Base-by-base conservation (phyloP, 2,888 invertebrate species). In the Pristionchus entomophagus region DNA sequence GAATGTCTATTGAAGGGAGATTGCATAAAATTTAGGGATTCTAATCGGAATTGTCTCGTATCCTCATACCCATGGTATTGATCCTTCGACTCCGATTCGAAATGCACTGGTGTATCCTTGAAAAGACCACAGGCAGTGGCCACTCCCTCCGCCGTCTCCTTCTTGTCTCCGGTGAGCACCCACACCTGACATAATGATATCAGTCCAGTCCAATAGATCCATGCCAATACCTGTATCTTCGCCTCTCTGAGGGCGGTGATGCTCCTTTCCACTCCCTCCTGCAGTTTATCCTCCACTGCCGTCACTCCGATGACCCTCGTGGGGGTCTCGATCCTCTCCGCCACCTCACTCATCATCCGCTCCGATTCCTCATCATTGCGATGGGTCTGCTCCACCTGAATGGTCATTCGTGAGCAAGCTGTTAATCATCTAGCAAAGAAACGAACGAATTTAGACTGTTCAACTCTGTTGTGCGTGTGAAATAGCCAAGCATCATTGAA, bases 141-240 rank as follows among this genome's bases (percentile, higher is more conserved):
- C 88, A 98, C 96, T 94, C 98, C 98, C 92, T 98, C 96, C 85
- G 98, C 98, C 0, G 98, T 98, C 95, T 98, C 98, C 78, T 97
- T 97, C 94, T 98, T 98, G 94, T 98, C 98, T 56, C 96, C 98
- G 0, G 82, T 82, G 14, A 82, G 82, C 38, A 82, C 45, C 82
- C 82, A 82, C 59, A 82, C 78, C 78, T 80, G 29, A 0, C 12
- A 78, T 3, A 65, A 45, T 45, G 45, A 45, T 45, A 10, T 45
- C 45, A 10, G 45, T 6, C 6, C 14, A 45, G 8, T 45, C 8
- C 45, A 45, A 45, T 6, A 45, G 6, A 45, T 45, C 45, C 45
- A 6, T 45, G 45, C 6, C 45, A 14, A 29, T 14, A 51, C 82
- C 45, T 82, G 82, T 8, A 82, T 82, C 53, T 53, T 38, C 6